phyloP scores from a whole-genome alignment of 2,797 vertebrate genomes.

The Rhinoraja longicauda region DNA sequence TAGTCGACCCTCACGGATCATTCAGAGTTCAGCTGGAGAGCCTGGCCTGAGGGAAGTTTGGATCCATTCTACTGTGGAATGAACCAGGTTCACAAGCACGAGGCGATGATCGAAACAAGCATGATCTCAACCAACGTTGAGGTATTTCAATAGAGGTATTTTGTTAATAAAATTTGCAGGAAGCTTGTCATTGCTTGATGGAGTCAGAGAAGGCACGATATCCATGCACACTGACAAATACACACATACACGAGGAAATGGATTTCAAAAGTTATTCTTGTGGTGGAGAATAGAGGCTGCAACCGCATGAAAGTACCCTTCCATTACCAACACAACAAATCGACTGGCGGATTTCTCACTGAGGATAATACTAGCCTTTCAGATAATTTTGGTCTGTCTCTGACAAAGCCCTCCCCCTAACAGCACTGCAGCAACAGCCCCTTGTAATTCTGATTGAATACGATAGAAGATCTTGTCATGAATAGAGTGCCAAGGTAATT shows the following conservation, averaged over 20 bases:
- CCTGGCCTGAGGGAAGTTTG: too few relatives aligned
- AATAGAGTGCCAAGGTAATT: conserved; percentile 21
- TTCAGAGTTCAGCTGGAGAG: too few relatives aligned
- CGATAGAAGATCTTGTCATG: conserved; percentile 13
- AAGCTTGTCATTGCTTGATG: not conserved
- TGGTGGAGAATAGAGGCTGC: not conserved
- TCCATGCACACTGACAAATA: not conserved
- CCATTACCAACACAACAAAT: not conserved
- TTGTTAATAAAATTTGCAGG: not conserved
- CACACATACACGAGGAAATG: not conserved
- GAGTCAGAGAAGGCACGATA: not conserved
- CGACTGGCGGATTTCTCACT: not conserved
- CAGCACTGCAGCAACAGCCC: conserved; percentile 16
- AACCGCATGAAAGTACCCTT: conserved; percentile 8
- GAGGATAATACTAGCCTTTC: not conserved
- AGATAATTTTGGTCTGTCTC: not conserved
- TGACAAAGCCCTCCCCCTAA: conserved; percentile 9
- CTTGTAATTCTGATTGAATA: conserved; percentile 21
- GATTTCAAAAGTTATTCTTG: not conserved
- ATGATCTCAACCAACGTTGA: too few relatives aligned
- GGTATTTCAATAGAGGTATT: not conserved
- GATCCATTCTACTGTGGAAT: too few relatives aligned
- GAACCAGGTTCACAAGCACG: too few relatives aligned
- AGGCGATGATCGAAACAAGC: too few relatives aligned
- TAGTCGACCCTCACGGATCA: too few relatives aligned